Base-by-base conservation (phyloP, 35 echinoderm and acorn worm species). In the Anneissia japonica region DNA sequence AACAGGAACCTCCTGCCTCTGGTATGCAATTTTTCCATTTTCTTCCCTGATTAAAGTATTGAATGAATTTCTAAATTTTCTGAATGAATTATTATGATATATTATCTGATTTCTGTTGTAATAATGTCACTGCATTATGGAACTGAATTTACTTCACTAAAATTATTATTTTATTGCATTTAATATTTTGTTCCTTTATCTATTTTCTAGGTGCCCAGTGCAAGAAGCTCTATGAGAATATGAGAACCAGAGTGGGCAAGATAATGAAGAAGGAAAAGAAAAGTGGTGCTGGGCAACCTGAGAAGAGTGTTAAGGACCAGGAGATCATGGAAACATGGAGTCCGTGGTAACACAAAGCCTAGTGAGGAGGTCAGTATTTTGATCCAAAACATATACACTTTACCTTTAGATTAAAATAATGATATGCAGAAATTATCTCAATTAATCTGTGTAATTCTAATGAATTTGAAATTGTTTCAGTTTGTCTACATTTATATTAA, bases 1-100 rank as follows among this genome's bases (percentile, higher is more conserved):
- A 90, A 39, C 88, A 76, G 55, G 81, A 90, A 37, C 81, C 88
- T 84, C 88, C 88, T 84, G 88, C 88, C 88, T 84, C 88, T 90
- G 88, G 88, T 83, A 32, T 21, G 75, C 32, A 77, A 28, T 32
- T 14, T 14, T 14, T 14, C 55, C 55, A 16, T 16, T 72, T 72
- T 72, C 55, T 16, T 16, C 14, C 28, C 55, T 72, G 28, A 28
- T 72, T 16, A 16, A 14, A 72, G 55, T 14, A 14, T 16, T 28
- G 14, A 72, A 16, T 16, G 55, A 14, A 72, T 28, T 16, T 28
- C 55, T 28, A 72, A 28, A 14, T 72, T 72, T 14, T 16, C 55
- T 16, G 14, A 16, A 16, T 16, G 55, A 28, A 14, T 28, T 72
- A 72, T 28, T 16, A 16, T 72, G 55, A 14, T 16, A n/a, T n/a